Conservation (phyloP, 2,888 invertebrate species). For the Argynnis bischoffii region DNA sequence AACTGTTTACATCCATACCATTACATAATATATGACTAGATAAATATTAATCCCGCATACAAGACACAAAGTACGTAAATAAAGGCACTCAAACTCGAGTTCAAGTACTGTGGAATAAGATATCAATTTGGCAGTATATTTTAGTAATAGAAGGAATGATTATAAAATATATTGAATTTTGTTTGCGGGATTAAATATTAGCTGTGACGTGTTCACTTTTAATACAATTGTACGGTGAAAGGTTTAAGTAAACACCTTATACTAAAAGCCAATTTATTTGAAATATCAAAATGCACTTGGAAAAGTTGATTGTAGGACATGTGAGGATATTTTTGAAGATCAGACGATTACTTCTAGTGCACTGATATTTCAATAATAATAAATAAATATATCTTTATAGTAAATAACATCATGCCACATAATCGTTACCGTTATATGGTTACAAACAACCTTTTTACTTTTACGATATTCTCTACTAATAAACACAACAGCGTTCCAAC, state of each 20-base stretch:
- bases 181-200: constrained; percentile 10
- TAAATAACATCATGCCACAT: constrained; percentile 31
- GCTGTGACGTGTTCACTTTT: constrained; percentile 15
- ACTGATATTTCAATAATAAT: constrained; percentile 3
- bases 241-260: constrained; percentile 16
- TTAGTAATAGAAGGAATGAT: constrained; percentile 19
- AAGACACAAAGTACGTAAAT: constrained; percentile 27
- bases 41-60: constrained; percentile 28
- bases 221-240: constrained; percentile 10
- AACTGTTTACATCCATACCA: constrained; percentile 39
- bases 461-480: constrained; percentile 53
- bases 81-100: constrained; percentile 21
- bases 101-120: constrained; percentile 18
- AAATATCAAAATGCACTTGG: constrained; percentile 10
- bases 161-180: constrained; percentile 14
- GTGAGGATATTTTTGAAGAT: neutral
- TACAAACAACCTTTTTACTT: constrained; percentile 51
- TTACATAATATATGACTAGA: constrained; percentile 37
- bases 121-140: constrained; percentile 21
- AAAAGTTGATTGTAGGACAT: neutral
- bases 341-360: neutral
- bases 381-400: constrained; percentile 39
- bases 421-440: constrained; percentile 45
- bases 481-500: constrained; percentile 57
- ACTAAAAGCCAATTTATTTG: constrained; percentile 7